Conservation (phyloP, 2,113 vertebrate genomes). For the Aphelocoma coerulescens region DNA sequence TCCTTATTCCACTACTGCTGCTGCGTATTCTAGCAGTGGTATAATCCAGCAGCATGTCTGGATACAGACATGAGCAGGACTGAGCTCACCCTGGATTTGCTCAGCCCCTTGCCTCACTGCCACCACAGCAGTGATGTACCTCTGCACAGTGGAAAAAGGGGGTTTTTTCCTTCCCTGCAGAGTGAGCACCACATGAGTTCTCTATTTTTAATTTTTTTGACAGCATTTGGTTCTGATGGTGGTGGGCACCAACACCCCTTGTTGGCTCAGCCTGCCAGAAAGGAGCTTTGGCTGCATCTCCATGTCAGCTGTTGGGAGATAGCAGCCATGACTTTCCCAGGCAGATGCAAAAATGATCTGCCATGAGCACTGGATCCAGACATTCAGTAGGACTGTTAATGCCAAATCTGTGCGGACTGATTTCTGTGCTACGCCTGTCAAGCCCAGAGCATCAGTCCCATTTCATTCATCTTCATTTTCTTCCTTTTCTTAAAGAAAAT, state of each 20-base stretch:
- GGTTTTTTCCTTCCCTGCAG: background rate
- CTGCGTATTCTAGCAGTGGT: accelerated
- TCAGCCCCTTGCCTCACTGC: background rate
- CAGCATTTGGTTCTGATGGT: background rate
- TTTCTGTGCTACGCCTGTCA: background rate
- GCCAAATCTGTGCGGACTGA: background rate
- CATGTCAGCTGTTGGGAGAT: background rate
- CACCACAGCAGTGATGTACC: accelerated
- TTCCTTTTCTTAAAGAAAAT: background rate
- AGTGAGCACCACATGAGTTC: background rate
- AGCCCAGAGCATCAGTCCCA: background rate
- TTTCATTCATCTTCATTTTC: conserved; percentile 13
- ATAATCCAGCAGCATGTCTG: background rate
- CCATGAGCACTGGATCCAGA: background rate
- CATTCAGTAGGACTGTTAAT: background rate
- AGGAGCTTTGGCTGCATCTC: background rate
- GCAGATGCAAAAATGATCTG: conserved; percentile 17
- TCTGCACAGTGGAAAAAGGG: background rate
- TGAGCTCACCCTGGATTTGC: background rate
- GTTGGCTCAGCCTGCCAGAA: background rate
- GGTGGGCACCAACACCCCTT: background rate
- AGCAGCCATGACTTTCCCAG: background rate
- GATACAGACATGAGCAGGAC: background rate
- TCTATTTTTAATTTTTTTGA: background rate
- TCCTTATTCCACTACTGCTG: background rate